Evolutionary conservation across 2,113 vertebrate species (phyloP).

Genomic region (Daphoenositta chrysoptera): DNA sequence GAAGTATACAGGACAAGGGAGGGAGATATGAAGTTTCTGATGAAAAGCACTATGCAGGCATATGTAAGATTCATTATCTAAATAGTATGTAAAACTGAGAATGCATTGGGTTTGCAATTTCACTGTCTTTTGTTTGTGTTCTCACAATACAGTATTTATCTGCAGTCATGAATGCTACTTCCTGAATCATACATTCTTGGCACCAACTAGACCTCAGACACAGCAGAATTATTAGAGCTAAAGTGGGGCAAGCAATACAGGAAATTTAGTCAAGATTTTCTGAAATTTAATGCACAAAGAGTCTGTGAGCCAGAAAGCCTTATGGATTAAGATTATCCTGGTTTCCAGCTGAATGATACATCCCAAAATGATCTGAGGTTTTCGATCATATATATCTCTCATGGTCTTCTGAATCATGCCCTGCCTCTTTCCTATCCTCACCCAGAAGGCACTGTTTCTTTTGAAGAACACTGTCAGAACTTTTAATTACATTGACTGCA

Average conservation of each 20-base stretch:
- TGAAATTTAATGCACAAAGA: neutral
- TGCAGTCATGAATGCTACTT: neutral
- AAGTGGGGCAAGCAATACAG: neutral
- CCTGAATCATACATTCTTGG: neutral
- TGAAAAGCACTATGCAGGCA: neutral
- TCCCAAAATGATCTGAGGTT: neutral
- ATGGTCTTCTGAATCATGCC: neutral
- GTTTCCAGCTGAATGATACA: neutral
- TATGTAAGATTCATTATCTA: conserved; percentile 11
- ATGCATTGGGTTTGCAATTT: neutral
- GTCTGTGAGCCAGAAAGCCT: neutral
- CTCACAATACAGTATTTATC: neutral
- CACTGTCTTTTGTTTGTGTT: neutral
- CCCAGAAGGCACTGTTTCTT: neutral
- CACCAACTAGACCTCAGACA: neutral
- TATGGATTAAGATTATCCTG: neutral
- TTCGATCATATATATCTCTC: neutral
- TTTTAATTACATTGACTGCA: neutral
- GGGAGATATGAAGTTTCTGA: neutral
- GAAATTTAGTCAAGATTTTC: neutral
- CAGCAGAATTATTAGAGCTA: neutral
- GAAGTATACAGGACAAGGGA: neutral
- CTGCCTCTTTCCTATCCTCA: neutral
- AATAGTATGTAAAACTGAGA: neutral
- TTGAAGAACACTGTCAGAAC: neutral